Base-by-base conservation (phyloP, 2,888 invertebrate genomes). In the Lasioglossum zephyrum region DNA sequence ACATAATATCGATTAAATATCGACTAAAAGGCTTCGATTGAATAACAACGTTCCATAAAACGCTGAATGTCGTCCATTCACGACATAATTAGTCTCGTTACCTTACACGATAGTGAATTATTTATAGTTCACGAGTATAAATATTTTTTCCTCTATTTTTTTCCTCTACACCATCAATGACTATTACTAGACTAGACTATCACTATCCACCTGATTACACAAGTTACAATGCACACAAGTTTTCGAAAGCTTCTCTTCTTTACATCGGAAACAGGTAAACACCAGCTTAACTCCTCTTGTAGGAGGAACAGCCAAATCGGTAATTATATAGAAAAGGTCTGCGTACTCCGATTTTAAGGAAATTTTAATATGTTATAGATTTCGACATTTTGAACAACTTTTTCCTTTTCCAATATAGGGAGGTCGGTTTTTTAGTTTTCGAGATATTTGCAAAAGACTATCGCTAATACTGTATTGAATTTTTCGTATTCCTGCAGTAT, bases 1-100 rank as follows among this genome's bases (percentile, higher is more conserved):
- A 44, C 49, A 36, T 31, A 73, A 53, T 16, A 26, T n/a, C 60
- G 49, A 80, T 75, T n/a, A 26, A 60, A 26, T 26, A 60, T 60
- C 26, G 26, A 26, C 60, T 60, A 60, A 60, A 60, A 60, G 60
- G 60, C 60, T 60, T 26, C 60, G 26, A 60, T 60, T 26, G 13
- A 26, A 26, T 60, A 60, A 60, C 60, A 60, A 26, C 60, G 60
- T 26, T 5, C 60, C 13, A 26, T 60, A 41, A 60, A 60, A 60
- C 60, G 60, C 13, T n/a, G 60, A 60, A 26, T 60, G 60, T 26
- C 60, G 60, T 5, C 60, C 60, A 60, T 60, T 16, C 60, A 16
- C 26, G 26, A 5, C 26, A 60, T 60, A 26, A 63, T 63, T 63
- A 63, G 6, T 31, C 63, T 63, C 63, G 60, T 60, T 60, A 60